Evolutionary conservation across 1,140 invertebrate species (phyloP).

Genomic region (Drosophila pseudoobscura): DNA sequence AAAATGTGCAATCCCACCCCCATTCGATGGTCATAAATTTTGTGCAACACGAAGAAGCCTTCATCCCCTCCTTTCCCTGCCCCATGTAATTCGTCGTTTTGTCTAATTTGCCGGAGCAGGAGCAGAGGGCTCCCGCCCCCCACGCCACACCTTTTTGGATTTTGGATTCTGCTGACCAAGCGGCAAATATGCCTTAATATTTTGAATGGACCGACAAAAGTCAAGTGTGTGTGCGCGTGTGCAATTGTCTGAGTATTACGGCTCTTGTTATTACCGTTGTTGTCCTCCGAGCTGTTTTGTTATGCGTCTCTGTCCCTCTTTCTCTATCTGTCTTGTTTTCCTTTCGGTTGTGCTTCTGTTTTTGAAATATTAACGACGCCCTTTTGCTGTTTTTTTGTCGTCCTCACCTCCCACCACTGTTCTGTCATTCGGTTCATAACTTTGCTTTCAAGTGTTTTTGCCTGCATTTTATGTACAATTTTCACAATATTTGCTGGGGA

Average conservation of each 20-base stretch:
- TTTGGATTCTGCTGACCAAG: conserved; percentile 60
- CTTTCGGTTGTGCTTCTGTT: conserved; percentile 64
- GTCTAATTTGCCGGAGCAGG: conserved; percentile 45
- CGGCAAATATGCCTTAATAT: conserved; percentile 75
- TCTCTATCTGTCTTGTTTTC: conserved; percentile 35
- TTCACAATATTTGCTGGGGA: conserved; percentile 18
- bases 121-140: neutral
- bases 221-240: conserved; percentile 56
- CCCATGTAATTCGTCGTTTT: conserved; percentile 20
- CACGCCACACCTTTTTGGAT: conserved; percentile 2
- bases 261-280: conserved; percentile 24
- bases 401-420: neutral
- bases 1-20: conserved; percentile 32
- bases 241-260: conserved; percentile 59
- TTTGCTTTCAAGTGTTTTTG: conserved; percentile 68
- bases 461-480: conserved; percentile 67
- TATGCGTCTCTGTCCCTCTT: conserved; percentile 20
- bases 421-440: conserved; percentile 55
- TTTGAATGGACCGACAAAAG: conserved; percentile 36
- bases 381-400: conserved; percentile 67
- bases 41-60: conserved; percentile 6
- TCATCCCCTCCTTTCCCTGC: no score
- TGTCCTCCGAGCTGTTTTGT: conserved; percentile 9
- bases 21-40: conserved; percentile 52
- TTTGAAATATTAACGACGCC: conserved; percentile 80